Evolutionary conservation across 1,140 invertebrate genomes (phyloP).

Genomic region (Aphaenogaster floridana): DNA sequence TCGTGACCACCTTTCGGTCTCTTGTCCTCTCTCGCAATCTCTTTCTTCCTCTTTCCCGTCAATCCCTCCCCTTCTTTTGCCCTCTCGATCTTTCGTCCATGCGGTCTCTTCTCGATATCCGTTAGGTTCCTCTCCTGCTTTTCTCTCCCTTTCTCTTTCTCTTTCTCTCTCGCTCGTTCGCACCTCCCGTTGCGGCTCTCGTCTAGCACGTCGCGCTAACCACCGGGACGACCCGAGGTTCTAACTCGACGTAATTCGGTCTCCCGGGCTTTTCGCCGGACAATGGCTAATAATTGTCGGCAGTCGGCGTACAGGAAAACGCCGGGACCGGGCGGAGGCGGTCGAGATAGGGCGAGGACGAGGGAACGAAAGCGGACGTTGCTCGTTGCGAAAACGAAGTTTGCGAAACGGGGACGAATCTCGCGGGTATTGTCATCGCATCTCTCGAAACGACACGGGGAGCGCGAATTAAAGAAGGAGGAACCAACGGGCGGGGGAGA

Average conservation of each 20-base stretch:
- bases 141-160: not conserved
- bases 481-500: not conserved
- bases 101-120: constrained; percentile 8
- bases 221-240: constrained; percentile 54
- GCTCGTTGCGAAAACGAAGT: constrained; percentile 79
- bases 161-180: not conserved
- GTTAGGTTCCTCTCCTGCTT: not conserved
- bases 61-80: not conserved
- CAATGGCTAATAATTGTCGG: constrained; percentile 85
- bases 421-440: constrained; percentile 83
- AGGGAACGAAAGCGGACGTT: constrained; percentile 40
- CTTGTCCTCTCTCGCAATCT: constrained; percentile 7
- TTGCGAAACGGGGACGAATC: constrained; percentile 82
- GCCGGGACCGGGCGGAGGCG: constrained; percentile 71
- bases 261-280: constrained; percentile 80
- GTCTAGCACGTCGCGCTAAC: constrained; percentile 47
- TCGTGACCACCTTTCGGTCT: constrained; percentile 41
- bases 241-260: constrained; percentile 79
- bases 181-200: not conserved
- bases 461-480: constrained; percentile 49
- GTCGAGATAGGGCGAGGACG: constrained; percentile 14
- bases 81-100: not conserved
- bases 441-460: constrained; percentile 73
- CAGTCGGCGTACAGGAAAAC: constrained; percentile 75
- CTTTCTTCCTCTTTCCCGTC: not conserved